These are phyloP conservation scores for Abrostola triplasia DNA, from an alignment of 2,888 invertebrate species.

Conservation along the genomic window DNA sequence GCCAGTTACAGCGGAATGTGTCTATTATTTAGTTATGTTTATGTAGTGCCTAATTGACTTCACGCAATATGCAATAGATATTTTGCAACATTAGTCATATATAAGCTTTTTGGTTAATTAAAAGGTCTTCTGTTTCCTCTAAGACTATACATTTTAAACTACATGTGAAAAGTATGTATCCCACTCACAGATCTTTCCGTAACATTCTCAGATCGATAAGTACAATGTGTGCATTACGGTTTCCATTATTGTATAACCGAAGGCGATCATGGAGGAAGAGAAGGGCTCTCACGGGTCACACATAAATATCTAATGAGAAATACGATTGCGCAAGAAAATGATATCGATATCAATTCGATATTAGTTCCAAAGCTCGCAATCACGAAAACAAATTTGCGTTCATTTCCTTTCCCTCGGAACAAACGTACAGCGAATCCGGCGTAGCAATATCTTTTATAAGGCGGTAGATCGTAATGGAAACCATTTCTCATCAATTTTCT, in stretches of 20 bases:
- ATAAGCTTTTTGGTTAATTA: neutral
- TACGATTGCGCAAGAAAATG: constrained; percentile 82
- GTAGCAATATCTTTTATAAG: constrained; percentile 83
- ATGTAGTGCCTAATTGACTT: constrained; percentile 32
- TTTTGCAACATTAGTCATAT: neutral
- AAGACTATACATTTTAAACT: neutral
- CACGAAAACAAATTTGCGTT: constrained; percentile 88
- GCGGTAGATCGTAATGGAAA: constrained; percentile 86
- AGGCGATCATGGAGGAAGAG: constrained; percentile 67
- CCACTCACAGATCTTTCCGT: constrained; percentile 2
- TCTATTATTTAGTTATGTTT: constrained; percentile 48
- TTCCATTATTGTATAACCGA: constrained; percentile 51
- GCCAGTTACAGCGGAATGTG: constrained; percentile 40
- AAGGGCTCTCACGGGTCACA: constrained; percentile 81
- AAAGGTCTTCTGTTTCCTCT: neutral
- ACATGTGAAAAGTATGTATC: neutral
- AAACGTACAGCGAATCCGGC: constrained; percentile 73
- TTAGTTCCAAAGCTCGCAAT: constrained; percentile 82
- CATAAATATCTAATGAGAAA: constrained; percentile 81
- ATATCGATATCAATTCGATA: constrained; percentile 85
- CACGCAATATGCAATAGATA: constrained; percentile 14
- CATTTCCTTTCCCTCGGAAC: constrained; percentile 84
- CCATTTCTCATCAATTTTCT: constrained; percentile 89
- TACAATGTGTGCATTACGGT: constrained; percentile 40
- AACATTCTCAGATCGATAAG: constrained; percentile 16